These are phyloP conservation scores for Pogonocherus hispidulus DNA, from an alignment of 2,888 invertebrate species.

Conservation along the genomic window DNA sequence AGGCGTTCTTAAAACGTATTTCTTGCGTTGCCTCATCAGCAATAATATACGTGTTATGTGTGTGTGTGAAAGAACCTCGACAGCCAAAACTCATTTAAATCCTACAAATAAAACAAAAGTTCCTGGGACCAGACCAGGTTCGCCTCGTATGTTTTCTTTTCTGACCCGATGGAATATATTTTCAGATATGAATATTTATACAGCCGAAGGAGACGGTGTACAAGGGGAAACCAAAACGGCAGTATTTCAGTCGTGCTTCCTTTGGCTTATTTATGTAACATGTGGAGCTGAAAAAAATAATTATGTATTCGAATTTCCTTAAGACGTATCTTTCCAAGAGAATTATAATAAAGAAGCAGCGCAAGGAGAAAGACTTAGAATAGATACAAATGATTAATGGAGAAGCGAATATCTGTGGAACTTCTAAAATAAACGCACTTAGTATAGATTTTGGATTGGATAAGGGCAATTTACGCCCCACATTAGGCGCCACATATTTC, in stretches of 20 bases:
- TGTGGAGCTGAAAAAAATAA: background rate
- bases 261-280: background rate
- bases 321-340: no score
- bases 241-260: background rate
- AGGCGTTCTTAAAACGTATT: slow-evolving; percentile 4
- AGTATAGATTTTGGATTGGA: no score
- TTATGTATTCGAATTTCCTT: no score
- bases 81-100: slow-evolving; percentile 28
- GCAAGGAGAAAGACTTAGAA: no score
- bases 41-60: slow-evolving; percentile 34
- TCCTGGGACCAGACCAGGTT: slow-evolving; percentile 22
- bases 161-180: slow-evolving; percentile 23
- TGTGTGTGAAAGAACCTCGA: slow-evolving; percentile 32
- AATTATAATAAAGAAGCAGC: no score
- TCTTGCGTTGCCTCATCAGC: background rate
- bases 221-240: background rate
- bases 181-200: slow-evolving; percentile 24
- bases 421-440: no score
- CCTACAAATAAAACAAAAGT: slow-evolving; percentile 25
- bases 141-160: slow-evolving; percentile 11
- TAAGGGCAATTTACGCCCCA: no score
- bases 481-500: no score
- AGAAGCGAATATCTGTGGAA: no score
- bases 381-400: no score
- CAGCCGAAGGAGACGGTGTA: background rate